phyloP scores from a whole-genome alignment of 2,797 vertebrate genomes.

The Hypotaenidia okinawae region DNA sequence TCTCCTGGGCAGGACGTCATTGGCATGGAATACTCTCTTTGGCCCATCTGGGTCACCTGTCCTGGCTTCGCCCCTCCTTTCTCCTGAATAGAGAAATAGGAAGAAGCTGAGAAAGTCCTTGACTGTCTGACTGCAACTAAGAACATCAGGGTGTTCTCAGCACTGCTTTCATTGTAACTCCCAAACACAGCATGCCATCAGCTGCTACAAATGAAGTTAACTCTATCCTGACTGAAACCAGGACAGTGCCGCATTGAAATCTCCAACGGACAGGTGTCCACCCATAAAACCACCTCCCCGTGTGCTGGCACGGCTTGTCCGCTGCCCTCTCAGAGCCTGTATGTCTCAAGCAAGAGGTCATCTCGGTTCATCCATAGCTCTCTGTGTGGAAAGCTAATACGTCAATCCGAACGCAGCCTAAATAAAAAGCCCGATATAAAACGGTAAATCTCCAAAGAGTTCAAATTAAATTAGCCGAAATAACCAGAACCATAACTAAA shows the following conservation, averaged over 20 bases:
- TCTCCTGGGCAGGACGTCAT: no score
- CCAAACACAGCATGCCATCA: no score
- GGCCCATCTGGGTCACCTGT: no score
- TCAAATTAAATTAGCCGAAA: constrained; percentile 28
- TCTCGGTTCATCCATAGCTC: not conserved
- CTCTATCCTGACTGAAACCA: no score
- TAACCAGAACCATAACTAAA: constrained; percentile 9
- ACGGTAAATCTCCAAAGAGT: not conserved
- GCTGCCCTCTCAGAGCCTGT: not conserved
- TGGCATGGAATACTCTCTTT: no score
- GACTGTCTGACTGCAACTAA: no score
- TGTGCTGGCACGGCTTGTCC: not conserved
- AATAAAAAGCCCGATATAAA: constrained; percentile 12
- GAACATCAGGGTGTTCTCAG: no score
- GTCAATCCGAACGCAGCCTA: not conserved
- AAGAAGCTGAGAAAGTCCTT: no score
- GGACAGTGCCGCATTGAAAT: not conserved
- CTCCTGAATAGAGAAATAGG: no score
- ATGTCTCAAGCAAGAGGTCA: not conserved
- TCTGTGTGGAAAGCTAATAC: not conserved
- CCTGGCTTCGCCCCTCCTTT: no score
- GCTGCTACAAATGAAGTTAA: no score
- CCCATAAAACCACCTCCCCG: accelerated
- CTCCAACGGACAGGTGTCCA: not conserved
- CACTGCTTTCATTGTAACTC: no score